Evolutionary conservation across 2,113 vertebrate species (phyloP).

Genomic region (Zosterops japonicus): DNA sequence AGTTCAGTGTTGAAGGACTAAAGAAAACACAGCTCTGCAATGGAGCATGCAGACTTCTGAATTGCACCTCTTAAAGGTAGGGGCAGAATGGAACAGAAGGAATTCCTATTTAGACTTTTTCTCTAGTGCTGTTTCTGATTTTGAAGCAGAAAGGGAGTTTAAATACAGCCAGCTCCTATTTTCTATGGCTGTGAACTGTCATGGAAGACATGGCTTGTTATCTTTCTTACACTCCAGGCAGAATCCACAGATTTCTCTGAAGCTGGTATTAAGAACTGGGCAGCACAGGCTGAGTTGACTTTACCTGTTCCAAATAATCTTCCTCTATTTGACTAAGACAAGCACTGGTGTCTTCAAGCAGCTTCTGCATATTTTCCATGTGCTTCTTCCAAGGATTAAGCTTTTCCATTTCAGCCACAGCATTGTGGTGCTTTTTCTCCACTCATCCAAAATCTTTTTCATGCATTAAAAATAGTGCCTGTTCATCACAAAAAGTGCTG

Average conservation of each 20-base stretch:
- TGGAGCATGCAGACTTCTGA: background rate
- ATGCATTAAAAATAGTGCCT: background rate
- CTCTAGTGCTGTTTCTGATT: background rate
- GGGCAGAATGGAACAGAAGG: background rate
- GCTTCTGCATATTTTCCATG: slow-evolving; percentile 83
- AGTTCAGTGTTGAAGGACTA: background rate
- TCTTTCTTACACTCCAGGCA: background rate
- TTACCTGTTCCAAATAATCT: slow-evolving; percentile 78
- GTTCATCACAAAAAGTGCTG: background rate
- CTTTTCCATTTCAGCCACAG: slow-evolving; percentile 86
- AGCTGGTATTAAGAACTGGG: background rate
- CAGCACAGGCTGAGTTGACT: slow-evolving; percentile 61
- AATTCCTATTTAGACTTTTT: background rate
- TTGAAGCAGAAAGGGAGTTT: background rate
- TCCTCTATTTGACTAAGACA: slow-evolving; percentile 84
- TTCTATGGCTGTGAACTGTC: background rate
- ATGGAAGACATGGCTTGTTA: background rate
- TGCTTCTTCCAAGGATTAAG: slow-evolving; percentile 86
- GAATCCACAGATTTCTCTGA: background rate
- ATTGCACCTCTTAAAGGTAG: background rate
- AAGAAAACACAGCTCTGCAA: background rate
- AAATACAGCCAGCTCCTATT: background rate
- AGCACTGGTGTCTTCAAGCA: slow-evolving; percentile 86
- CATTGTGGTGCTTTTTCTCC: slow-evolving; percentile 78
- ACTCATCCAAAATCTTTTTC: background rate